Evolutionary conservation across 2,888 invertebrate species (phyloP).

Genomic region (Microplitis deprimator): DNA sequence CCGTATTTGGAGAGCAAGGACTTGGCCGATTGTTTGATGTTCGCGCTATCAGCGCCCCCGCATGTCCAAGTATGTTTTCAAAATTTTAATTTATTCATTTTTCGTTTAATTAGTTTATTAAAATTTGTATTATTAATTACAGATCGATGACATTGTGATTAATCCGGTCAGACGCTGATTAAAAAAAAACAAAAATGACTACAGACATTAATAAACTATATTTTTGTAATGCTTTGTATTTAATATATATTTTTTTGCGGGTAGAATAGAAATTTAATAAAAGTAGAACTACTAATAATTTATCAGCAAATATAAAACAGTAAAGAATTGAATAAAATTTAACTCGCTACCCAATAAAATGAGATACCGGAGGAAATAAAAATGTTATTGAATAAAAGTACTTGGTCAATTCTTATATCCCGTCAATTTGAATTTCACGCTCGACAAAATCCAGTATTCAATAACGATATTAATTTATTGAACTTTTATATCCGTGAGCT

Average conservation of each 20-base stretch:
- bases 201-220: background rate
- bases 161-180: background rate
- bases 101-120: background rate
- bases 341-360: background rate
- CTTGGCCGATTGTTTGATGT: constrained; percentile 68
- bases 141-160: background rate
- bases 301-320: background rate
- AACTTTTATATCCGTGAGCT: background rate
- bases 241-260: background rate
- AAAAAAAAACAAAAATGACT: background rate
- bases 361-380: constrained; percentile 7
- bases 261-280: background rate
- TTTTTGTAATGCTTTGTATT: background rate
- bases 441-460: background rate
- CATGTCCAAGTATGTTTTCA: constrained; percentile 35
- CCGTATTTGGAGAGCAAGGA: constrained; percentile 65
- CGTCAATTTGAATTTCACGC: background rate
- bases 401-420: background rate
- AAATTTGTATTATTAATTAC: background rate
- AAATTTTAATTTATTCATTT: background rate
- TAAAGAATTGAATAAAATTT: background rate
- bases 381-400: constrained; percentile 1
- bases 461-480: background rate
- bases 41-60: constrained; percentile 65
- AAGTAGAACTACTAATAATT: background rate